Evolutionary conservation across 1,140 invertebrate species (phyloP).

Genomic region (Aphidius gifuensis): DNA sequence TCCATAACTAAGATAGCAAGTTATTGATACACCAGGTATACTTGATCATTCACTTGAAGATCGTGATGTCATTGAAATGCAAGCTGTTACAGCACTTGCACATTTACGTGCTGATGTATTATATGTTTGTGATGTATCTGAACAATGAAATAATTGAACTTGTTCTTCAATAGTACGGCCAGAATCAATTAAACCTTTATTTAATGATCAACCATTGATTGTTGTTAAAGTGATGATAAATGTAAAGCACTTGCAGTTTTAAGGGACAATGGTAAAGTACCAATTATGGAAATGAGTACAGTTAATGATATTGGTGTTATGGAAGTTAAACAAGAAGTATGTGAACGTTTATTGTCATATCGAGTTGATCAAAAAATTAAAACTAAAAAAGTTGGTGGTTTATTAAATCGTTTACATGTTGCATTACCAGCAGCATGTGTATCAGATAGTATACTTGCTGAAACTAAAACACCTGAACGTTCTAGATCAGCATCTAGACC

Average conservation of each 20-base stretch:
- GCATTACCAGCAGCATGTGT: conserved; percentile 82
- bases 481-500: conserved; percentile 60
- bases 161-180: too few relatives aligned
- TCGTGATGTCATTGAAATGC: conserved; percentile 99
- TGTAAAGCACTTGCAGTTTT: conserved; percentile 64
- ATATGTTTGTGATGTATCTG: conserved; percentile 94
- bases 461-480: conserved; percentile 59
- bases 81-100: conserved; percentile 96
- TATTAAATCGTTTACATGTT: conserved; percentile 91
- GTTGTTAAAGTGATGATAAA: conserved; percentile 71
- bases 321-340: conserved; percentile 90
- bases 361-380: conserved; percentile 92
- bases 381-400: conserved; percentile 84
- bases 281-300: conserved; percentile 90
- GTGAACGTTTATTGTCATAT: conserved; percentile 85
- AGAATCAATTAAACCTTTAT: conserved; percentile 94
- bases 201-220: conserved; percentile 93
- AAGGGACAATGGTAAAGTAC: conserved; percentile 68
- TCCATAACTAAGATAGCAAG: conserved; percentile 92
- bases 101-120: conserved; percentile 92
- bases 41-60: too few relatives aligned
- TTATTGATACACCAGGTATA: conserved; percentile 98
- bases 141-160: too few relatives aligned
- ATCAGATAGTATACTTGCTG: conserved; percentile 65
- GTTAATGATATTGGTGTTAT: conserved; percentile 88